Evolutionary conservation across 92 coral and sea anemone species (phyloP), one percentile per base, ranked within the genome.

Genomic region (Palythoa grandis): DNA sequence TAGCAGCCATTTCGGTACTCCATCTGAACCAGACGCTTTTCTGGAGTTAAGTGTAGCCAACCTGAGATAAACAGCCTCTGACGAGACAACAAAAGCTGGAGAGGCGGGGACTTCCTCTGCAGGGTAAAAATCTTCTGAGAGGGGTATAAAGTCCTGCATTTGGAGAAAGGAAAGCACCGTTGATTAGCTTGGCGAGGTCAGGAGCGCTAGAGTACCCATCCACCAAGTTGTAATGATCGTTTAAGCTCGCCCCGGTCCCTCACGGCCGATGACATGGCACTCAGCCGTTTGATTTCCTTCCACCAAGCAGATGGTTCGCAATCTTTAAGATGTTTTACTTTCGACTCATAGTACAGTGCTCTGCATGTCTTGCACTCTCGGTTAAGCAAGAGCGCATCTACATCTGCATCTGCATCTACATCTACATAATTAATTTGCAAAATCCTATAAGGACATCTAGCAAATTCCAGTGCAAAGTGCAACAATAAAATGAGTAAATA

Each of bases 11-110:
- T 25, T 7, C 2, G 78, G 78, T 15, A 43, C 20, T 73, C 58
- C 78, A 73, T 73, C 57, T 73, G 58, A 57, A 17, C 58, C 78
- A 19, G 48, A 43, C 52, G 57, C 25, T 39, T 73, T 39, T 38
- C 52, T 73, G n/a, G 57, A 39, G 19, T 0, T 70, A 70, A 70
- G 75, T 66, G 63, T 19, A 57, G 63, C 63, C 63, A 57, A 57
- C 63, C 15, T 57, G 12, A 57, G 63, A 57, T 57, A 57, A 57
- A 57, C 63, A 19, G 16, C 16, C 4, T 58, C 65, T 10, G 65
- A 58, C n/a, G 65, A 58, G 22, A 58, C 61, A 58, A 58, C 65
- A 58, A 58, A 58, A 15, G 20, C 65, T 58, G 23, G 20, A 58
- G 65, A 58, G 65, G 58, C 58, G 5, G 11, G 65, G 65, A 58